phyloP scores from a whole-genome alignment of 2,888 invertebrate genomes.

The Nymphalis polychloros region DNA sequence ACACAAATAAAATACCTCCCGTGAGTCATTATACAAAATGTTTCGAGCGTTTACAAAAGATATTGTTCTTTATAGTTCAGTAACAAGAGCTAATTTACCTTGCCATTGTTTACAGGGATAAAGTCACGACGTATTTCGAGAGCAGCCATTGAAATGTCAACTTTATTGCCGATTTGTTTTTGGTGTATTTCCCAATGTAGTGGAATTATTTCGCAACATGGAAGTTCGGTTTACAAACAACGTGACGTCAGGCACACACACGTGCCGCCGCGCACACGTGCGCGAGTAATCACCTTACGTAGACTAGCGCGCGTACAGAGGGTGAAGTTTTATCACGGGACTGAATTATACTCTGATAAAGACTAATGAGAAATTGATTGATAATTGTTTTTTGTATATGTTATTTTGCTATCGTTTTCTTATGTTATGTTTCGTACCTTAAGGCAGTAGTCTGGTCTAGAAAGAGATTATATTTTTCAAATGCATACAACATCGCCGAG shows the following conservation, averaged over 20 bases:
- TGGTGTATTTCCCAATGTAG: not conserved
- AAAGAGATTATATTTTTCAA: too few species aligned
- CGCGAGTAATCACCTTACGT: not conserved
- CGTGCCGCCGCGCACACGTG: constrained; percentile 24
- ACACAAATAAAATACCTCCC: not conserved
- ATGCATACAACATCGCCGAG: too few species aligned
- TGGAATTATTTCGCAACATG: not conserved
- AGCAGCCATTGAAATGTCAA: not conserved
- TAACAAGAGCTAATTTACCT: not conserved
- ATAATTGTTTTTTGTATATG: not conserved
- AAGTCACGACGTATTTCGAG: not conserved
- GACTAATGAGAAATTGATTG: not conserved
- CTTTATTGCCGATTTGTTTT: not conserved
- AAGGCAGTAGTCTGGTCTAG: too few species aligned
- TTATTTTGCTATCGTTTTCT: too few species aligned
- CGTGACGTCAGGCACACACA: constrained; percentile 31
- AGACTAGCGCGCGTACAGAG: not conserved
- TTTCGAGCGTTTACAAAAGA: not conserved
- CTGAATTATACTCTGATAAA: too few species aligned
- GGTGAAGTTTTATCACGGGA: not conserved
- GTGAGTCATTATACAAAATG: not conserved
- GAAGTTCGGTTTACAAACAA: constrained; percentile 32
- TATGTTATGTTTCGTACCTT: too few species aligned
- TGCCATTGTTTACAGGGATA: not conserved
- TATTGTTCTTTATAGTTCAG: not conserved